Evolutionary conservation across 2,113 vertebrate species (phyloP).

Genomic region (Crypturellus undulatus): DNA sequence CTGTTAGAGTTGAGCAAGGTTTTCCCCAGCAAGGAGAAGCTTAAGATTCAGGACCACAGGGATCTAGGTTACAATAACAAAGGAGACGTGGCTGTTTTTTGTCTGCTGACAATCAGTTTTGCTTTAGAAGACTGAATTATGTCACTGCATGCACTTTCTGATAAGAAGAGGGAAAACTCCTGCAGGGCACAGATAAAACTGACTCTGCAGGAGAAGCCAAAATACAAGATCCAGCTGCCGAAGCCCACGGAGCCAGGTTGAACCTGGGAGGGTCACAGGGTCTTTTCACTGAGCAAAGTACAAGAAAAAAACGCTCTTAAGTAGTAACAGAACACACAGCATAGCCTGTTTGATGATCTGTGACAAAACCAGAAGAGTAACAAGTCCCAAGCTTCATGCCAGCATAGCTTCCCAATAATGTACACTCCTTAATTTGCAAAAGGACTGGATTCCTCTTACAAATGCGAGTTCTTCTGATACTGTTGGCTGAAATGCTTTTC

Average conservation of each 20-base stretch:
- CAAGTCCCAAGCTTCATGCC: background rate
- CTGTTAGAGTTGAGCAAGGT: background rate
- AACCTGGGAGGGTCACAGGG: background rate
- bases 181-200: background rate
- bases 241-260: background rate
- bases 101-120: slow-evolving; percentile 49
- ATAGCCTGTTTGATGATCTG: background rate
- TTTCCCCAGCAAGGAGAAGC: background rate
- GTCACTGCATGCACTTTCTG: background rate
- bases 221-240: background rate
- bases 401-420: background rate
- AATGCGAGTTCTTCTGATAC: background rate
- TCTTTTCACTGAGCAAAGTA: background rate
- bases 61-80: slow-evolving; percentile 5
- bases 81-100: slow-evolving; percentile 16
- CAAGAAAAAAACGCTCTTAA: background rate
- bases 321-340: background rate
- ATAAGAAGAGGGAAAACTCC: slow-evolving; percentile 31
- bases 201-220: background rate
- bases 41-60: background rate
- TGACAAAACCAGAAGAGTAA: slow-evolving; percentile 10
- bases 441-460: background rate
- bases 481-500: background rate
- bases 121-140: background rate
- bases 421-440: background rate